Conservation (phyloP, 2,113 vertebrate genomes). For the Platichthys stellatus region DNA sequence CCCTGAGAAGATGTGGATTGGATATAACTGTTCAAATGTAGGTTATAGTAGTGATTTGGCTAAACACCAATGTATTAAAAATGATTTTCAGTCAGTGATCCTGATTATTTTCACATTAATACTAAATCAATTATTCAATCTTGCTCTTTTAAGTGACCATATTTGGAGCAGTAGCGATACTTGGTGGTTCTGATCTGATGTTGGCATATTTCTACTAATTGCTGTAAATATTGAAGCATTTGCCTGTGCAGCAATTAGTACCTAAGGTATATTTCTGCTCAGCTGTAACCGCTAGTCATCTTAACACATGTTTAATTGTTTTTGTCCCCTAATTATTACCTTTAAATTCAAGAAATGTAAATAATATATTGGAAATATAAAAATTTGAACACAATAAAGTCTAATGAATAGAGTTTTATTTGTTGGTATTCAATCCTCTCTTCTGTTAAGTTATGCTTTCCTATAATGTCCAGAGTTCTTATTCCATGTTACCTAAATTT, state of each 20-base stretch:
- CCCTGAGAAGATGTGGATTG: background rate
- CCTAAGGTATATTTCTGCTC: background rate
- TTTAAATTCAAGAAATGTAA: background rate
- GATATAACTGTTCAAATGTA: background rate
- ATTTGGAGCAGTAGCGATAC: background rate
- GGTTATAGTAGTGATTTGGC: no score
- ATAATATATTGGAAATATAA: background rate
- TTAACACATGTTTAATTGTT: background rate
- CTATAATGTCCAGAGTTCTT: background rate
- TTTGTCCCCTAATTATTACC: background rate
- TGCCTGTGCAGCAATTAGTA: background rate
- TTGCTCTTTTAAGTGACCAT: background rate
- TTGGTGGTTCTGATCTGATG: no score
- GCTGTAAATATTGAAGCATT: no score
- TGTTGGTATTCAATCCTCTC: no score
- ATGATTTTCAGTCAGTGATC: background rate
- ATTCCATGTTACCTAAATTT: no score
- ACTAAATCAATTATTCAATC: background rate
- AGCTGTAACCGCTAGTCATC: background rate
- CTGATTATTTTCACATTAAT: background rate
- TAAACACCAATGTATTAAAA: background rate
- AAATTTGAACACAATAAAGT: background rate
- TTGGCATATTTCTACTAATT: no score
- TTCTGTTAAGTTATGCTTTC: no score
- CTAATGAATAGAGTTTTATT: no score